Evolutionary conservation across 2,797 vertebrate species (phyloP).

Genomic region (Onychomys torridus): DNA sequence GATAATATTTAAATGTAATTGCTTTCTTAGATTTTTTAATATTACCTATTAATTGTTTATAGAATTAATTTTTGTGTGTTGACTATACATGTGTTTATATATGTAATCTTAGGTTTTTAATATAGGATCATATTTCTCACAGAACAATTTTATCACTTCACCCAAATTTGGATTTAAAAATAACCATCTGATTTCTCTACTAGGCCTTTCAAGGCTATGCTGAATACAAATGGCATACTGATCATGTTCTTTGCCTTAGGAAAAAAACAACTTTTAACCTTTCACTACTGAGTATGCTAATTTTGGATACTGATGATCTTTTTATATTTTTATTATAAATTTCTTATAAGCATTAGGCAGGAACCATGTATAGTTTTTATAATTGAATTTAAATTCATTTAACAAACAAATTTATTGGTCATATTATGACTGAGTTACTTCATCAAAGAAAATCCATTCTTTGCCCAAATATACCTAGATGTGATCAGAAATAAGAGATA

Average conservation of each 20-base stretch:
- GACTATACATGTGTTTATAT: neutral
- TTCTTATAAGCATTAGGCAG: neutral
- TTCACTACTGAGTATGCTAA: neutral
- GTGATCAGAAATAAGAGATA: neutral
- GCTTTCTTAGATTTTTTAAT: neutral
- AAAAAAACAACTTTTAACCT: neutral
- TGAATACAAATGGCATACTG: neutral
- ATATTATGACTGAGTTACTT: neutral
- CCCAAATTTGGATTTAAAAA: neutral
- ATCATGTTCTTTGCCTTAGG: neutral
- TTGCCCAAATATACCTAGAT: neutral
- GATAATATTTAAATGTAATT: constrained; percentile 16
- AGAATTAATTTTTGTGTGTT: neutral
- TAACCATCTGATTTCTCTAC: neutral
- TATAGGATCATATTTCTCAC: neutral
- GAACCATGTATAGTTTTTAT: neutral
- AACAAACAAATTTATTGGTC: neutral
- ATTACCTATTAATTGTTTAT: neutral
- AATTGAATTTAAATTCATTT: neutral
- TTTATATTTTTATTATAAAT: neutral
- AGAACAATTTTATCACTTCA: constrained; percentile 1
- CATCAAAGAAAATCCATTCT: neutral
- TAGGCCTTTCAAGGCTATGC: neutral
- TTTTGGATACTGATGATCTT: neutral
- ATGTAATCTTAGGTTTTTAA: neutral